These are phyloP conservation scores for Gymnobelideus leadbeateri DNA, from an alignment of 2,113 vertebrate species.

Conservation along the genomic window DNA sequence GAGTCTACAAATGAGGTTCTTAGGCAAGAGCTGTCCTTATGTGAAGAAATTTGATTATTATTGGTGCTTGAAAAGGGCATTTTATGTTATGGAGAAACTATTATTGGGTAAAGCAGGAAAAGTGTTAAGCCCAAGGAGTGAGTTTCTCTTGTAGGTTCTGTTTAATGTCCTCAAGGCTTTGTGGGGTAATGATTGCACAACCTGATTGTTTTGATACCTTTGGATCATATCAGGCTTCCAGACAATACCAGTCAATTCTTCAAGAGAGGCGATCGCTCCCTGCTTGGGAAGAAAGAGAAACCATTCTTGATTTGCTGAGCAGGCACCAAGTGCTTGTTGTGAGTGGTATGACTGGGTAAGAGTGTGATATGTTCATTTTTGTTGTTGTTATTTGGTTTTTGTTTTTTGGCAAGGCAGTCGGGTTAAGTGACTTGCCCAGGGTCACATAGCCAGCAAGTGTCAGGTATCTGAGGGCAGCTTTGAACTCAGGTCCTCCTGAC, in stretches of 20 bases:
- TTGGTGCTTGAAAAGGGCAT: not conserved
- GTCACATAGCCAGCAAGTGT: too few species aligned
- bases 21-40: not conserved
- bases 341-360: conserved; percentile 99
- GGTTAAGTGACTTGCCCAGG: too few species aligned
- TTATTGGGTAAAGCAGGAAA: conserved; percentile 8
- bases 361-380: not conserved
- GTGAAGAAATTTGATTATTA: not conserved
- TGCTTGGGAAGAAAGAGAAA: conserved; percentile 92
- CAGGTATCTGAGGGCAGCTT: too few species aligned
- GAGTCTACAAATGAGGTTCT: not conserved
- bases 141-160: conserved; percentile 6
- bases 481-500: too few species aligned
- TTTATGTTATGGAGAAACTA: not conserved
- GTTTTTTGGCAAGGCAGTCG: too few species aligned
- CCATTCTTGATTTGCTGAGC: conserved; percentile 88
- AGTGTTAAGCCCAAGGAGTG: conserved; percentile 7
- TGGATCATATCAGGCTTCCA: conserved; percentile 87
- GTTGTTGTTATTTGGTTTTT: too few species aligned
- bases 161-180: conserved; percentile 26
- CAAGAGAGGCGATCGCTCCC: conserved; percentile 94
- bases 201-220: conserved; percentile 43
- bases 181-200: conserved; percentile 5
- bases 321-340: conserved; percentile 94
- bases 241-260: conserved; percentile 90